Evolutionary conservation across 2,888 invertebrate genomes (phyloP), one percentile per base, ranked within the genome.

Genomic region (Synanthedon tipuliformis): DNA sequence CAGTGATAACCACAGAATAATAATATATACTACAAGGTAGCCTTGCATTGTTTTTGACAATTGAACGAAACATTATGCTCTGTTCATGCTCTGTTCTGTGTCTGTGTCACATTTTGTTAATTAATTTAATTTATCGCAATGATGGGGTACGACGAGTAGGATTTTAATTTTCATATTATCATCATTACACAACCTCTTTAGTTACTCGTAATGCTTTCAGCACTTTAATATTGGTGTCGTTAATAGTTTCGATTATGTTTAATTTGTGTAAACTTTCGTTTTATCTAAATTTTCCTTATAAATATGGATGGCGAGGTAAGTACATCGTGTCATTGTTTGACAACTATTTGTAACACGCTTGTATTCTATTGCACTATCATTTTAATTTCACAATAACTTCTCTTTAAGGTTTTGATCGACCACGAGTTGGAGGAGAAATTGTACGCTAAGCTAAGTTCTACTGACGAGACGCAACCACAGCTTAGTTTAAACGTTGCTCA

Each of bases 281-380:
- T 73, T 63, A 71, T 73, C 79, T 71, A 70, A 75, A 80, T 75
- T 78, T 65, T 66, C 74, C 71, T 70, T 73, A 69, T 65, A 79
- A 85, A 73, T 72, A 87, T 87, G 86, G 86, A 85, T 71, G 84
- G 85, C 82, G 86, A 86, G 66, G 66, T 81, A 75, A 65, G 13
- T 64, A 16, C 23, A 49, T 49, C 18, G 49, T 49, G 23, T 23
- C 49, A 49, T 49, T 49, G 23, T 16, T 78, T 83, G 76, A 78
- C 73, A 68, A 57, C 56, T 56, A 45, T 4, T n/a, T 13, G 15
- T 12, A 41, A 45, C 45, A 45, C 34, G 15, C 15, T 13, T 45
- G 45, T 45, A 45, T 45, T 12, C 13, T 12, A 45, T 51, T 51
- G 50, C 51, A 23, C 34, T 15, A 50, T 45, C 3, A n/a, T 13